Conservation (phyloP, 2,797 vertebrate genomes). For the Gallirallus australis region DNA sequence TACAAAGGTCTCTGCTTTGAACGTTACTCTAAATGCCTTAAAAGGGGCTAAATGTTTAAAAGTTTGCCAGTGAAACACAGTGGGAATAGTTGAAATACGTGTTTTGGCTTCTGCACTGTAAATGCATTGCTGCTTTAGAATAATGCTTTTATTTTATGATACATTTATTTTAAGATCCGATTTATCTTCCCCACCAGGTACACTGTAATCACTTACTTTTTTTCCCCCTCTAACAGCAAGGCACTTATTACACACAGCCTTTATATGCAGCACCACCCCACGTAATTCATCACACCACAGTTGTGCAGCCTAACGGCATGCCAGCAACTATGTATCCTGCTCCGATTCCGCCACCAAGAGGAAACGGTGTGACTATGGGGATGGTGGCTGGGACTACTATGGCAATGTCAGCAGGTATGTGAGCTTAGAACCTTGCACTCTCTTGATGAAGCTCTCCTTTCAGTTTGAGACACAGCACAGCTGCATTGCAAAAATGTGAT, state of each 20-base stretch:
- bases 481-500: rapidly evolving
- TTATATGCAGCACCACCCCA: conserved; percentile 96
- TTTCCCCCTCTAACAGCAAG: conserved; percentile 86
- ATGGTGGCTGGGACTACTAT: conserved; percentile 98
- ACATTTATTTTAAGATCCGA: no score
- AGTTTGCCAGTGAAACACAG: neutral
- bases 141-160: neutral
- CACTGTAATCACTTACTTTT: neutral
- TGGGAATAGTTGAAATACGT: neutral
- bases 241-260: conserved; percentile 96
- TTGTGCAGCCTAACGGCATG: conserved; percentile 99
- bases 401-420: conserved; percentile 98
- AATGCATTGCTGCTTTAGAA: neutral
- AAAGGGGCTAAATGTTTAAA: neutral
- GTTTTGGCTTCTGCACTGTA: neutral
- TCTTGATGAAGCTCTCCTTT: neutral
- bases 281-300: conserved; percentile 98
- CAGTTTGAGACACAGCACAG: rapidly evolving
- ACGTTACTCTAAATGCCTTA: neutral
- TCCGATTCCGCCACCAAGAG: conserved; percentile 84
- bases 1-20: neutral
- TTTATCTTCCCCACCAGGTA: neutral
- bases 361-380: conserved; percentile 92
- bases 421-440: rapidly evolving
- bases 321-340: conserved; percentile 95